A percentile compares a stretch with the other conserved stretches of the same genome.
phyloP scores from a whole-genome alignment of 2,113 vertebrate genomes.

The Girardinichthys multiradiatus region DNA sequence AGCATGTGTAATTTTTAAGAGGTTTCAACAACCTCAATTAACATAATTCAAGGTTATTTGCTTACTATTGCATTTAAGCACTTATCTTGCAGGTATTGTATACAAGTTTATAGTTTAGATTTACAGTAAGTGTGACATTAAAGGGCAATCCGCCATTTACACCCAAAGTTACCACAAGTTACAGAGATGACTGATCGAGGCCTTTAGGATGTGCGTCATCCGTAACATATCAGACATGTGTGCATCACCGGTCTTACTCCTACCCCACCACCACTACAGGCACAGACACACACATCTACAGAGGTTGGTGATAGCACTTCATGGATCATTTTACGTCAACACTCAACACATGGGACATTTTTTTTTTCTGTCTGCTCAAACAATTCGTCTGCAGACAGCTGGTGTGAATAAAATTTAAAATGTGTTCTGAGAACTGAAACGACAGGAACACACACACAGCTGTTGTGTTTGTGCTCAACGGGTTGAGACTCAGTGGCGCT shows the following conservation, averaged over 20 bases:
- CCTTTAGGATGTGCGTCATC: constrained; percentile 63
- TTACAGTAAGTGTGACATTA: background rate
- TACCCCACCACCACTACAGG: background rate
- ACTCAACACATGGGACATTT: background rate
- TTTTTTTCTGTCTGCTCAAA: background rate
- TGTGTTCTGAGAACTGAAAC: constrained; percentile 23
- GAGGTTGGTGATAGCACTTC: constrained; percentile 17
- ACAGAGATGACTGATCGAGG: constrained; percentile 38
- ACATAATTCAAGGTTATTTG: background rate
- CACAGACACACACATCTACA: background rate
- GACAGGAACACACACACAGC: constrained; percentile 49
- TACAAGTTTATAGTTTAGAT: background rate
- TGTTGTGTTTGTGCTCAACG: constrained; percentile 53
- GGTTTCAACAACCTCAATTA: background rate
- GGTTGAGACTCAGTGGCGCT: constrained; percentile 65
- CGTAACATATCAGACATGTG: constrained; percentile 25
- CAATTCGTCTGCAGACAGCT: constrained; percentile 37
- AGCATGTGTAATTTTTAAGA: background rate
- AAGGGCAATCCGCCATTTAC: background rate
- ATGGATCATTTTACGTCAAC: background rate
- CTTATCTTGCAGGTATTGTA: background rate
- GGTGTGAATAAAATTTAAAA: constrained; percentile 31
- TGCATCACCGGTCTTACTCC: background rate
- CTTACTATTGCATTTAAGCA: background rate
- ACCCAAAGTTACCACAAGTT: constrained; percentile 34